phyloP scores from a whole-genome alignment of 2,888 invertebrate species.

The Quadroppia sp. region DNA sequence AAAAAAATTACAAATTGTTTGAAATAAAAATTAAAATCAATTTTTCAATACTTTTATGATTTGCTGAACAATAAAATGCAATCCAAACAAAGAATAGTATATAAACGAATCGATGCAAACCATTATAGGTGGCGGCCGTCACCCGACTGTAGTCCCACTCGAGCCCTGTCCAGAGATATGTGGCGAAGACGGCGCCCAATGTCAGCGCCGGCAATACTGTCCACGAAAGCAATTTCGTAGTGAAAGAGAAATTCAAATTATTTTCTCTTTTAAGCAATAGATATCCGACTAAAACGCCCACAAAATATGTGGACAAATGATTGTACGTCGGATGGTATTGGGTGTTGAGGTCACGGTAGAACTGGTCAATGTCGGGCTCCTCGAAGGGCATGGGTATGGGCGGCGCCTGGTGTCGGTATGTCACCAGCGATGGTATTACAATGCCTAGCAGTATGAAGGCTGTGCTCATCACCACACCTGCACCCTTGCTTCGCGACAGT shows the following conservation, averaged over 20 bases:
- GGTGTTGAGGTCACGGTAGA: slow-evolving; percentile 11
- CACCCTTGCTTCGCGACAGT: slow-evolving; percentile 1
- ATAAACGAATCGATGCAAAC: slow-evolving; percentile 45
- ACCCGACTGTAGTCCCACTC: slow-evolving; percentile 14
- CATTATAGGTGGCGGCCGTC: slow-evolving; percentile 42
- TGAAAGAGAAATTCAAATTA: background rate
- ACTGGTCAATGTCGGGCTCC: slow-evolving; percentile 1
- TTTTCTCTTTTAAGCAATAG: slow-evolving; percentile 15
- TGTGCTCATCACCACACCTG: slow-evolving; percentile 38
- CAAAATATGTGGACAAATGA: slow-evolving; percentile 45
- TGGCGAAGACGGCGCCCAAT: background rate
- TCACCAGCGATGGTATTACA: slow-evolving; percentile 30
- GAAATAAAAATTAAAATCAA: background rate
- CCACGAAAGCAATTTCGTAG: background rate
- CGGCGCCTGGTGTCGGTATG: slow-evolving; percentile 37
- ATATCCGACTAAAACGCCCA: slow-evolving; percentile 45
- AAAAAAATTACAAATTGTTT: background rate
- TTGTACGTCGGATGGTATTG: slow-evolving; percentile 45
- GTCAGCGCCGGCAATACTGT: background rate
- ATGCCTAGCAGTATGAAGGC: slow-evolving; percentile 9
- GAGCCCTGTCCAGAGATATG: slow-evolving; percentile 30
- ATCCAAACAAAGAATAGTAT: slow-evolving; percentile 45
- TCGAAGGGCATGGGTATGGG: slow-evolving; percentile 40
- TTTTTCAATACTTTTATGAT: slow-evolving; percentile 38
- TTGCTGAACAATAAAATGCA: slow-evolving; percentile 44